A percentile compares a stretch with the other conserved stretches of the same genome.
These are phyloP conservation scores for Anolis carolinensis DNA, from an alignment of 2,113 vertebrate species.

Conservation along the genomic window DNA sequence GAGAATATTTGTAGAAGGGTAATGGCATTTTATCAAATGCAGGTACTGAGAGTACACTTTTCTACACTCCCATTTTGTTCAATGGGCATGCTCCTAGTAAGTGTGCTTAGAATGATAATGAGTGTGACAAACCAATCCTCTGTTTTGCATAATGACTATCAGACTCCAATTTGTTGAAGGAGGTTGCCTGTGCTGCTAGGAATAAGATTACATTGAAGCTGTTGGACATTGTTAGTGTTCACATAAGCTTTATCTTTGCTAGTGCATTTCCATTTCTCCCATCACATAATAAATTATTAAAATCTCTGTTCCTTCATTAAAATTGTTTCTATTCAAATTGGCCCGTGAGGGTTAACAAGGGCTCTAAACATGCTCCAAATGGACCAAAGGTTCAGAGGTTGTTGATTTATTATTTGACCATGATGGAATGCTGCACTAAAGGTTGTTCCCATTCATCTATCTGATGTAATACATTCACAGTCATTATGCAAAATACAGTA, in stretches of 20 bases:
- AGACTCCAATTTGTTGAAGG: background rate
- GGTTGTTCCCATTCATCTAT: constrained; percentile 66
- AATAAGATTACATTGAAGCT: constrained; percentile 1
- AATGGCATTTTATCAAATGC: background rate
- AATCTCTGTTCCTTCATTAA: constrained; percentile 62
- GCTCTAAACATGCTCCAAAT: constrained; percentile 63
- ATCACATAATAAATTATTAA: constrained; percentile 59
- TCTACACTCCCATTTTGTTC: background rate
- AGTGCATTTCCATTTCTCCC: constrained; percentile 57
- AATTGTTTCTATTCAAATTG: constrained; percentile 61
- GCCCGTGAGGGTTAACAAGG: constrained; percentile 60
- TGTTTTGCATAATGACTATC: background rate
- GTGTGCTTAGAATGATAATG: background rate
- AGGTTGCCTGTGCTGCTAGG: background rate
- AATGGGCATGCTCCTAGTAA: background rate
- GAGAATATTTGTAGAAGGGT: background rate
- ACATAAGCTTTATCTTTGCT: constrained; percentile 45
- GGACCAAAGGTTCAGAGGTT: constrained; percentile 61
- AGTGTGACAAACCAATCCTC: background rate
- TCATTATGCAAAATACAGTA: constrained; percentile 63
- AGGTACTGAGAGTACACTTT: background rate
- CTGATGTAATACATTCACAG: constrained; percentile 36
- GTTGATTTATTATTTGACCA: constrained; percentile 68
- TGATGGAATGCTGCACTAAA: constrained; percentile 64
- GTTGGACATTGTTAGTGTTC: constrained; percentile 41